Base-by-base conservation (phyloP, 2,113 vertebrate species). In the Heloderma charlesbogerti region DNA sequence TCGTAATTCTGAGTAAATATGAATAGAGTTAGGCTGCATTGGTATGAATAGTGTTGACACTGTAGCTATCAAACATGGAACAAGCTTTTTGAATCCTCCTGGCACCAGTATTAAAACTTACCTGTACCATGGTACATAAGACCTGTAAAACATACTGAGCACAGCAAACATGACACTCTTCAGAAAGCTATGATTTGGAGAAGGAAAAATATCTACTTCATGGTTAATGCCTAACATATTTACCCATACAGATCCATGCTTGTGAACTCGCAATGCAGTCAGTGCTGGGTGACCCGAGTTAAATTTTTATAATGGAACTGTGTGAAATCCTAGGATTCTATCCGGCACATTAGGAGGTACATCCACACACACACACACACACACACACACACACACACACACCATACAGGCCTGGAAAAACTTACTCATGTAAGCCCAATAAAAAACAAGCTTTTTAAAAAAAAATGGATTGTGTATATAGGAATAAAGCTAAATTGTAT, bases 1-100 rank as follows among this genome's bases (percentile, higher is more conserved):
- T 4, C 22, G 72, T 74, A 83, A 72, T 83, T 89, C 48, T 84
- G 79, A 83, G 66, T 4, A 89, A 89, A 75, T 74, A 74, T n/a
- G 51, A 83, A 83, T 12, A 89, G 10, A 80, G 75, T 89, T 83
- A 75, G n/a, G 48, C 48, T 57, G 48, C 34, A 6, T 40, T 31
- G 48, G 25, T 27, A 20, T 57, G 48, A 87, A 87, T 75, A 71
- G 18, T 27, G 12, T 75, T 75, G 48, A 86, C 71, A 74, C 22
- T 74, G 67, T 51, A 57, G 69, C 71, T 74, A 74, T 87, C 69
- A 60, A 87, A 29, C 22, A 29, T 34, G 25, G 71, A 22, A 54
- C 45, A 75, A 74, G 9, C 45, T 25, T 74, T 37, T 87, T 54
- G 43, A 86, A 54, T 74, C 71, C 45, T 25, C 79, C 27, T 60